Evolutionary conservation across 2,797 vertebrate genomes (phyloP), one percentile per base, ranked within the genome.

Genomic region (Oryzias dopingdopingensis): DNA sequence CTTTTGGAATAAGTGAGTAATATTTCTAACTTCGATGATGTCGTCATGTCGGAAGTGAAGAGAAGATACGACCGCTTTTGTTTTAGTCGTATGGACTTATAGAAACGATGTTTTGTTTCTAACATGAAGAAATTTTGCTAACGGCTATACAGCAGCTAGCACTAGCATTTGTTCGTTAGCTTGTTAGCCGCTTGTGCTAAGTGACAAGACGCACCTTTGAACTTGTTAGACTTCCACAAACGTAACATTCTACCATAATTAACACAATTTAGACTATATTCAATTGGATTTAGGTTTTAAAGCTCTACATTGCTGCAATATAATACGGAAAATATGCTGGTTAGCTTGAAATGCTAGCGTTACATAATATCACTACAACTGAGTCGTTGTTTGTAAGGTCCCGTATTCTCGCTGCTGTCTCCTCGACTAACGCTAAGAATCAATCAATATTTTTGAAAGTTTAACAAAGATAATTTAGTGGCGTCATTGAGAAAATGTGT

Each of bases 1-100:
- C 63, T 69, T 88, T 91, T 88, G 89, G 85, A 89, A 88, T 88
- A 87, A 90, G 91, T 92, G 81, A 91, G 91, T 91, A 79, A 14
- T 2, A 29, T 22, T 32, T 29, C 8, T 14, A 12, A 7, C 3
- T 1, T 13, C 7, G 0, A 5, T 37, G 4, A 42, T 1, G 32
- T 2, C 50, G 1, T 51, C n/a, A 2, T 0, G 8, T 8, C 2
- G 13, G 7, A n/a, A 60, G 49, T 16, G 12, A n/a, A 22, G 2
- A 20, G 4, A 12, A 23, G 23, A 67, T 16, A 45, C 49, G 60
- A 65, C 44, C 41, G 24, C 14, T 51, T 63, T 59, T 18, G 32
- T 70, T 81, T 79, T 64, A 68, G 63, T 64, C 12, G 56, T 50
- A 55, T 77, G 79, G 82, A 86, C 77, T 78, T 80, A 80, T 75